Evolutionary conservation across 2,113 vertebrate genomes (phyloP).

Genomic region (Mus musculus): DNA sequence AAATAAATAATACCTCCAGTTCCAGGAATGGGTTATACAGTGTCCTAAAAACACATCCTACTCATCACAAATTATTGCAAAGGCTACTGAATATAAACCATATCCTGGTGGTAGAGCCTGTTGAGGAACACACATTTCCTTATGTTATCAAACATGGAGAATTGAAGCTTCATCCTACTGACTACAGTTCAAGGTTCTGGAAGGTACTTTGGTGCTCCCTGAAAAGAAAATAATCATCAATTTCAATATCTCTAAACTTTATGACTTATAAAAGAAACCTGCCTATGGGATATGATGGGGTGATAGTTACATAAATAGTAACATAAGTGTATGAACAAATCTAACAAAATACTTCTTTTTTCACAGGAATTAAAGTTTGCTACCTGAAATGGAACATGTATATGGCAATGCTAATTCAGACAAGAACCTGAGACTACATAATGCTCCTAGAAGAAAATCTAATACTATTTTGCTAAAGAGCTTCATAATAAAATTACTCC

Average conservation of each 20-base stretch:
- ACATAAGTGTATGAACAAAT: neutral
- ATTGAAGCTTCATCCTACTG: neutral
- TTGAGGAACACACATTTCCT: neutral
- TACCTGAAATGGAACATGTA: neutral
- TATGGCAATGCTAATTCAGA: neutral
- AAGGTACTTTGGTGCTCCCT: too few relatives aligned
- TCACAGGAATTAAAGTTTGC: neutral
- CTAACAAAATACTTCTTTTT: neutral
- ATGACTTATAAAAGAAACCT: neutral
- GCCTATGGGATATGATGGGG: neutral
- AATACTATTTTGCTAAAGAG: neutral
- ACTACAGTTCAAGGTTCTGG: neutral
- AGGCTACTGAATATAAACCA: neutral
- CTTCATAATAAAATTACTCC: neutral
- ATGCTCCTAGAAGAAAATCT: neutral
- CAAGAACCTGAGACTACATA: neutral
- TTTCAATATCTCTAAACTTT: neutral
- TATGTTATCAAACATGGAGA: neutral
- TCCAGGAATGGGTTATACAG: neutral
- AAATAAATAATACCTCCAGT: neutral
- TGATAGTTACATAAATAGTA: neutral
- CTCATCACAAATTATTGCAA: neutral
- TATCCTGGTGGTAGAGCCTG: neutral
- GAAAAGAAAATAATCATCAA: neutral
- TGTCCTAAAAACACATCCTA: neutral